These are phyloP conservation scores for Mycteria americana DNA, from an alignment of 2,797 vertebrate species.

Conservation along the genomic window DNA sequence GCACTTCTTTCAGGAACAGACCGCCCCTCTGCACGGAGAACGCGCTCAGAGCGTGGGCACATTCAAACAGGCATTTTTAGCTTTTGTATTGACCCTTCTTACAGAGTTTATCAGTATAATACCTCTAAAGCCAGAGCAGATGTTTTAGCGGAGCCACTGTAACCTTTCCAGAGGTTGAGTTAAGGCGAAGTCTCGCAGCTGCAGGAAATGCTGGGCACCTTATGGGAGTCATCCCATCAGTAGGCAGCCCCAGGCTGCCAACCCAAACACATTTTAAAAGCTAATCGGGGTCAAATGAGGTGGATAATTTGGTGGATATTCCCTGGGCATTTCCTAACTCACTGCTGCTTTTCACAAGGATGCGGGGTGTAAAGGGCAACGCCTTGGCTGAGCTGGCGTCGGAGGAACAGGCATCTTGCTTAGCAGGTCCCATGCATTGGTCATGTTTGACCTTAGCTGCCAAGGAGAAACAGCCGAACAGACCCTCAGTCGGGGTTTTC, in stretches of 20 bases:
- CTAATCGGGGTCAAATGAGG: neutral
- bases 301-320: neutral
- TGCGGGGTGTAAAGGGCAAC: neutral
- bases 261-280: neutral
- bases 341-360: neutral
- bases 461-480: neutral
- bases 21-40: neutral
- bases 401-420: neutral
- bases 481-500: neutral
- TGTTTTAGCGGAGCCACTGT: neutral
- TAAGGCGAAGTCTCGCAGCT: neutral
- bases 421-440: fast-evolving
- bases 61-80: neutral
- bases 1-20: neutral
- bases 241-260: neutral
- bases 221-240: fast-evolving
- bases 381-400: neutral
- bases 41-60: neutral
- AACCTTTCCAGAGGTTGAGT: neutral
- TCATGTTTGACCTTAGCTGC: fast-evolving
- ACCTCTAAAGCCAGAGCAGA: neutral
- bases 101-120: neutral
- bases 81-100: neutral
- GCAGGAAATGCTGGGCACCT: neutral
- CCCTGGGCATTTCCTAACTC: neutral